Percentiles rank a stretch among this genome's conserved stretches.
These are phyloP conservation scores for Reticulitermes speratus DNA, from an alignment of 1,140 invertebrate species.

Conservation along the genomic window DNA sequence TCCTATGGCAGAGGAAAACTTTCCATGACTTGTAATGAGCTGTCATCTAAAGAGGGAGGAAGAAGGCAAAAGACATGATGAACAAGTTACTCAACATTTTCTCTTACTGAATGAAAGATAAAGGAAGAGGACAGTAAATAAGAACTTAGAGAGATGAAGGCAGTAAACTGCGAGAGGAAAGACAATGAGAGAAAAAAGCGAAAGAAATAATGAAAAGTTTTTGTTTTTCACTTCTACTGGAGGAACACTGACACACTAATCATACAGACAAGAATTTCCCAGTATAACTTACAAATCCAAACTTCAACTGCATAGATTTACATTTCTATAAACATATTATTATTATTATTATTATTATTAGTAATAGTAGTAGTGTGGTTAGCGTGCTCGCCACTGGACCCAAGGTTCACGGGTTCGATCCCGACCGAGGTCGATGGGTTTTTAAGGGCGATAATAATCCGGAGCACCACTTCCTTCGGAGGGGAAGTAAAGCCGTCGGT, in stretches of 20 bases:
- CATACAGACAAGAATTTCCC: no score
- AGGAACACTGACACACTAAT: background rate
- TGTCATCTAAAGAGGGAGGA: constrained; percentile 14
- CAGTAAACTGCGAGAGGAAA: background rate
- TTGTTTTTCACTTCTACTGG: background rate
- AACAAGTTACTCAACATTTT: constrained; percentile 19
- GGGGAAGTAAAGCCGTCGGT: no score
- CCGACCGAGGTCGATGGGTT: no score
- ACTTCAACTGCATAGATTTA: no score
- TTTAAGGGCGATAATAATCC: no score
- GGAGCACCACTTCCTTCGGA: no score
- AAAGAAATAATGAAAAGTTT: background rate
- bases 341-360: no score
- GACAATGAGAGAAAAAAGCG: background rate
- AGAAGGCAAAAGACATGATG: constrained; percentile 14
- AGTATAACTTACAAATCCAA: background rate
- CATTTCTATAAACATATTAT: no score
- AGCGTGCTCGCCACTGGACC: no score
- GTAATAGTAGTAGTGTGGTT: no score
- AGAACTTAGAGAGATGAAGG: background rate
- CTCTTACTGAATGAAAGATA: background rate
- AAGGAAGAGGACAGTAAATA: background rate
- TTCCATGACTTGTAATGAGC: constrained; percentile 15
- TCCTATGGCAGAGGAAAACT: background rate
- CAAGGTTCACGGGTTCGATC: no score